Evolutionary conservation across 1,140 invertebrate genomes (phyloP).

Genomic region (Achatina immaculata): DNA sequence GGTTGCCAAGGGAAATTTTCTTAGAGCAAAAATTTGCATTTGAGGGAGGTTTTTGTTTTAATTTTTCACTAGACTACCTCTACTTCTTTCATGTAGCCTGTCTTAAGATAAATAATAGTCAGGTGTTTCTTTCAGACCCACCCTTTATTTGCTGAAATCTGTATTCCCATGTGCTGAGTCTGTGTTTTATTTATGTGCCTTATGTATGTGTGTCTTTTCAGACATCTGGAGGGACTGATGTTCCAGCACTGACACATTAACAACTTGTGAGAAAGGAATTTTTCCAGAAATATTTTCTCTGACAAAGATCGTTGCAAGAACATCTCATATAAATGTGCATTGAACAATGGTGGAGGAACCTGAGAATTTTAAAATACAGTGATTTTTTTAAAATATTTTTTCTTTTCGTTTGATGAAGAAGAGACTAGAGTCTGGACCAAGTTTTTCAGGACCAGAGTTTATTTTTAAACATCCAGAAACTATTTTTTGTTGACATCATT

Average conservation of each 20-base stretch:
- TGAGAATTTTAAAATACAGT: not conserved
- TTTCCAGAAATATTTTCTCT: not conserved
- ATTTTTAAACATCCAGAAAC: no score
- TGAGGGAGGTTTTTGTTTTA: no score
- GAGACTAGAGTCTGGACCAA: not conserved
- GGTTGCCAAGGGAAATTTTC: no score
- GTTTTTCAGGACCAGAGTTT: not conserved
- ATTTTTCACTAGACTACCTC: no score
- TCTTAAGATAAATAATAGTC: no score
- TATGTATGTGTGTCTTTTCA: constrained; percentile 3
- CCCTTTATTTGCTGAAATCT: no score
- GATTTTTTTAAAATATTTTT: not conserved
- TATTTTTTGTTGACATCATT: no score
- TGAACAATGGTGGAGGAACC: not conserved
- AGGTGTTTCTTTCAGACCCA: no score
- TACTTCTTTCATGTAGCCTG: no score
- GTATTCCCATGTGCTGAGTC: no score
- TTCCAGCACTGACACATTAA: not conserved
- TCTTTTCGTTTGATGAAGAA: not conserved
- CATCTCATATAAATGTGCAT: not conserved
- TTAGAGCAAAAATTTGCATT: no score
- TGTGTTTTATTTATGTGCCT: not conserved
- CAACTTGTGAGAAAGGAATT: not conserved
- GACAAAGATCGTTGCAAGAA: not conserved
- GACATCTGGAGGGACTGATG: not conserved